Evolutionary conservation across 2,888 invertebrate genomes (phyloP), one percentile per base, ranked within the genome.

Genomic region (Parapristionchus giblindavisi): DNA sequence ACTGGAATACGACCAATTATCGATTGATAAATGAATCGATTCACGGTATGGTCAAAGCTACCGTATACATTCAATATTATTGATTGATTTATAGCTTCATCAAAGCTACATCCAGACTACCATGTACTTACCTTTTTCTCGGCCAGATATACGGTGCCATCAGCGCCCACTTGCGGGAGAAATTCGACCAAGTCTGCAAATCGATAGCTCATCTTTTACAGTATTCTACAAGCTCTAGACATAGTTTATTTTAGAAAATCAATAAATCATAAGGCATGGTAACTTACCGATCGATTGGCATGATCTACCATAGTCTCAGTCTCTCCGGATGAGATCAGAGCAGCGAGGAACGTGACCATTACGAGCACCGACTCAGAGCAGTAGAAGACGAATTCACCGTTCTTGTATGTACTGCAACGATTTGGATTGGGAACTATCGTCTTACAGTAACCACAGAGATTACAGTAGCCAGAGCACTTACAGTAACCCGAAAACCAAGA

Each of bases 111-210:
- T n/a, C n/a, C n/a, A 48, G 48, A 48, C 11, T 48, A 14, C 21
- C 48, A 11, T 24, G n/a, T 14, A 24, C 48, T 68, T 24, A 32
- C 14, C 79, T 79, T 70, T 93, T 94, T 85, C 92, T 93, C 0
- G 98, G 98, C 98, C 98, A 99, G 43, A 98, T 90, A 90, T 95
- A 97, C 0, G 97, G 85, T 68, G 79, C 72, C 40, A 87, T 83
- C 34, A 78, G 77, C n/a, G 77, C 51, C 11, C 85, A 70, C 75
- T 85, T 86, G 34, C 79, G 77, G 34, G 83, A 81, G 34, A 83
- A 77, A 65, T 83, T 83, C 54, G 76, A 72, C 83, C 84, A 87
- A 17, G 85, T 78, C 80, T 85, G 70, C 54, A 79, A 75, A 34
- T 48, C 48, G 48, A 48, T 11, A 48, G 48, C n/a, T n/a, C 27